A percentile compares a stretch with the other conserved stretches of the same genome.
Conservation (phyloP, 2,113 vertebrate species). For the Misgurnus mizolepis region DNA sequence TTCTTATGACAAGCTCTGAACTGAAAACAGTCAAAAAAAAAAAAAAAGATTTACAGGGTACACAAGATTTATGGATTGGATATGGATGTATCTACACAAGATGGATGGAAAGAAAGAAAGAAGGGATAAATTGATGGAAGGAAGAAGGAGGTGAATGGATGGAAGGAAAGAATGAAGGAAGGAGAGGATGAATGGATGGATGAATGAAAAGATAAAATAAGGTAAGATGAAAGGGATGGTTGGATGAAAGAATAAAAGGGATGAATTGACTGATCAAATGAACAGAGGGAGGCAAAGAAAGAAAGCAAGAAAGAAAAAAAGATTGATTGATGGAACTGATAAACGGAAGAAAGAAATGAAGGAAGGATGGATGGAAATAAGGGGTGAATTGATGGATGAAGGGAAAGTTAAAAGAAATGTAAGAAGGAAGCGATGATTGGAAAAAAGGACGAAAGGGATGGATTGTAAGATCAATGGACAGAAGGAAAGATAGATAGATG, state of each 20-base stretch:
- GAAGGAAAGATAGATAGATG: too few species aligned
- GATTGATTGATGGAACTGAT: too few species aligned
- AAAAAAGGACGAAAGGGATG: too few species aligned
- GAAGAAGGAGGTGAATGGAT: not conserved
- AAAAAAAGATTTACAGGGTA: not conserved
- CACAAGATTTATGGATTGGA: too few species aligned
- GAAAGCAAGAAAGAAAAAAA: too few species aligned
- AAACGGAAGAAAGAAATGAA: not conserved
- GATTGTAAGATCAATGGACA: too few species aligned
- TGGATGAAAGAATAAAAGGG: not conserved
- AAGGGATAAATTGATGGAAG: not conserved
- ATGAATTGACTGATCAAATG: too few species aligned
- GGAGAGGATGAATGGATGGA: not conserved
- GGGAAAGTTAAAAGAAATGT: not conserved
- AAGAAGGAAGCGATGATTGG: not conserved
- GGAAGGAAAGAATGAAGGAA: not conserved
- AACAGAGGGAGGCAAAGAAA: too few species aligned
- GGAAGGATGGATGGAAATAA: not conserved
- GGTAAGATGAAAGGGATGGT: not conserved
- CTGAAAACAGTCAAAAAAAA: conserved; percentile 63
- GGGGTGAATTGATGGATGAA: too few species aligned
- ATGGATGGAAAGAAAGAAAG: not conserved
- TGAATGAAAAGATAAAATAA: not conserved
- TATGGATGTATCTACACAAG: too few species aligned
- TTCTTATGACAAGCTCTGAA: conserved; percentile 78